phyloP scores from a whole-genome alignment of 2,113 vertebrate species.

The Cephalopholis sonnerati region DNA sequence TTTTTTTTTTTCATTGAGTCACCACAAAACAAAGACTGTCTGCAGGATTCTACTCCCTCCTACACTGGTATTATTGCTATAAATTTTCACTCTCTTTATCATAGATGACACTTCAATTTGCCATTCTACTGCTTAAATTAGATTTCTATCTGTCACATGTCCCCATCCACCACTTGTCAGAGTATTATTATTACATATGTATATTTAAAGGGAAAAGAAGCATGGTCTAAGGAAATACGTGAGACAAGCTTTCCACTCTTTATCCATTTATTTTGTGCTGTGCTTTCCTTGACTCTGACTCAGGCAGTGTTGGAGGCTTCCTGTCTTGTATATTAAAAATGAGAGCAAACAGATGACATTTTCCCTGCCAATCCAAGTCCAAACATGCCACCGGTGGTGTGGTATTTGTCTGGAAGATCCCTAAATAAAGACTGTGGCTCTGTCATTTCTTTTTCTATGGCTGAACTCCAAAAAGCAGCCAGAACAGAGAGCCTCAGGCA shows the following conservation, averaged over 20 bases:
- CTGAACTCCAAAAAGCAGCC: background rate
- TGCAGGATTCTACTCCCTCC: background rate
- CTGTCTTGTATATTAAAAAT: background rate
- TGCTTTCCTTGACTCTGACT: background rate
- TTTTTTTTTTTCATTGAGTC: background rate
- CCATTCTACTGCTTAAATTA: background rate
- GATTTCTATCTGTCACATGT: background rate
- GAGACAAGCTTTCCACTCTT: background rate
- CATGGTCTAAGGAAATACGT: background rate
- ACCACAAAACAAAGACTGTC: background rate
- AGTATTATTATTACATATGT: background rate
- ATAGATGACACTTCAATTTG: background rate
- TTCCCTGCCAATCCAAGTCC: background rate
- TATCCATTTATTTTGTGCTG: background rate
- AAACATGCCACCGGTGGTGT: constrained; percentile 1
- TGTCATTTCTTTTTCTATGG: background rate
- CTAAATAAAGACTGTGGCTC: background rate
- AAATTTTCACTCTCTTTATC: background rate
- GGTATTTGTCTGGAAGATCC: constrained; percentile 11
- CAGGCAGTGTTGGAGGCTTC: background rate
- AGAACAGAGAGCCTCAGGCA: background rate
- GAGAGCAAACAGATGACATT: constrained; percentile 4
- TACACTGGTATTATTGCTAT: background rate
- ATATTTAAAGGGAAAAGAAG: background rate
- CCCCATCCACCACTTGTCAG: background rate